A percentile compares a stretch with the other conserved stretches of the same genome.
Evolutionary conservation across 2,113 vertebrate species (phyloP).

Genomic region (Stomatorhinus ivindoensis): DNA sequence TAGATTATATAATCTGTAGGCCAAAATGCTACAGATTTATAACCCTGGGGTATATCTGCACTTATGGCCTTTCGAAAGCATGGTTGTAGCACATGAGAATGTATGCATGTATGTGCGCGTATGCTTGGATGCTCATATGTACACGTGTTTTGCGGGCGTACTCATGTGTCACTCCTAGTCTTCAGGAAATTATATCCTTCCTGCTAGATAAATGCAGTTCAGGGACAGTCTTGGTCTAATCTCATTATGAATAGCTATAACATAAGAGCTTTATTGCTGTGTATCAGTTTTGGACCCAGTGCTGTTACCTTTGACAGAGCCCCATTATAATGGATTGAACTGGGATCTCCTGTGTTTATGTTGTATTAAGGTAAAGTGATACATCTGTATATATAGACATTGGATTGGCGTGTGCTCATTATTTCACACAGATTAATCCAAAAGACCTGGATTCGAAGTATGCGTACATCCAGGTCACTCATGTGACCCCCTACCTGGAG

Average conservation of each 20-base stretch:
- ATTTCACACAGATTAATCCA: slow-evolving; percentile 77
- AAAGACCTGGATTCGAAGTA: slow-evolving; percentile 97
- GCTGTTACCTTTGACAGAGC: not conserved
- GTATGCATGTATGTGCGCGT: not conserved
- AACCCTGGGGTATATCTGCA: not conserved
- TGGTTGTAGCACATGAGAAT: not conserved
- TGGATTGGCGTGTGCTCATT: not conserved
- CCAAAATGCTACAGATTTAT: not conserved
- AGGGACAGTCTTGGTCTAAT: not conserved
- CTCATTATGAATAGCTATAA: not conserved
- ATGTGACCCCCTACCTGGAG: slow-evolving; percentile 86
- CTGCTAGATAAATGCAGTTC: not conserved
- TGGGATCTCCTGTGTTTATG: not conserved
- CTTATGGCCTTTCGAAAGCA: not conserved
- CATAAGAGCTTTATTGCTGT: not conserved
- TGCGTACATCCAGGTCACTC: slow-evolving; percentile 96
- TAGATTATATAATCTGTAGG: not conserved
- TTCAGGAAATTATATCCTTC: not conserved
- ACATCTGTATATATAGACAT: not conserved
- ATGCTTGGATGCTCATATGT: not conserved
- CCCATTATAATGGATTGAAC: not conserved
- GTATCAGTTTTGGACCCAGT: not conserved
- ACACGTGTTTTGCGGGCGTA: not conserved
- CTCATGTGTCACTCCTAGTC: too few species aligned
- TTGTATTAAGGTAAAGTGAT: not conserved